Percentiles rank a stretch among this genome's conserved stretches.
Conservation (phyloP, 2,888 invertebrate genomes). For the Cenopis cana region DNA sequence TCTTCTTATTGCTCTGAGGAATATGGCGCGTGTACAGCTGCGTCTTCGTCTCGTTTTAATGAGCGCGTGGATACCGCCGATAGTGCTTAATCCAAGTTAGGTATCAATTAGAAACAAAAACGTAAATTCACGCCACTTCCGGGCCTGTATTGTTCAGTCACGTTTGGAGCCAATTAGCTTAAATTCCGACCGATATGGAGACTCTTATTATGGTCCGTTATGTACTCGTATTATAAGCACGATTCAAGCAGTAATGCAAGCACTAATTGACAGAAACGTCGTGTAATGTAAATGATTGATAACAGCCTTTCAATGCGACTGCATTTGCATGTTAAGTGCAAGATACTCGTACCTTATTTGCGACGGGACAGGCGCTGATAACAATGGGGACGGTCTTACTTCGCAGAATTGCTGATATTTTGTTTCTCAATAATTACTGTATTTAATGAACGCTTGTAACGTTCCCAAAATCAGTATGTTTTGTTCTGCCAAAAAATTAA, state of each 20-base stretch:
- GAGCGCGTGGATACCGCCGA: constrained; percentile 41
- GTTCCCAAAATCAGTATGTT: neutral
- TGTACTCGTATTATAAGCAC: constrained; percentile 61
- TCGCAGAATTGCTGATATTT: neutral
- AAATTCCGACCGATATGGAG: constrained; percentile 74
- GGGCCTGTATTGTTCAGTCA: constrained; percentile 74
- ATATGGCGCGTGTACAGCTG: neutral
- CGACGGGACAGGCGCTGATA: constrained; percentile 21
- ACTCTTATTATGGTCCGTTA: constrained; percentile 61
- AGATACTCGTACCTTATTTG: constrained; percentile 38
- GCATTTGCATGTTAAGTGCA: constrained; percentile 40
- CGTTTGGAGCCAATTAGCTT: constrained; percentile 75
- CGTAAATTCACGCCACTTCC: constrained; percentile 65
- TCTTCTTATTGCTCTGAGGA: neutral
- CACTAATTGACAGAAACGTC: constrained; percentile 77
- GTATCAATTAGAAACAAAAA: constrained; percentile 73
- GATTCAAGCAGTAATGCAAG: constrained; percentile 62
- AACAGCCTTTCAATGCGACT: constrained; percentile 45
- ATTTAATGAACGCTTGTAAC: neutral
- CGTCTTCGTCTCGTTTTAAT: constrained; percentile 21
- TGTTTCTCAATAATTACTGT: neutral
- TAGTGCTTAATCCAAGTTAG: constrained; percentile 67
- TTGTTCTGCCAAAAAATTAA: neutral
- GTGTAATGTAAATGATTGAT: constrained; percentile 68
- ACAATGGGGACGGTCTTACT: constrained; percentile 21